Conservation (phyloP, 1,140 invertebrate genomes). For the Drosophila seguyi region DNA sequence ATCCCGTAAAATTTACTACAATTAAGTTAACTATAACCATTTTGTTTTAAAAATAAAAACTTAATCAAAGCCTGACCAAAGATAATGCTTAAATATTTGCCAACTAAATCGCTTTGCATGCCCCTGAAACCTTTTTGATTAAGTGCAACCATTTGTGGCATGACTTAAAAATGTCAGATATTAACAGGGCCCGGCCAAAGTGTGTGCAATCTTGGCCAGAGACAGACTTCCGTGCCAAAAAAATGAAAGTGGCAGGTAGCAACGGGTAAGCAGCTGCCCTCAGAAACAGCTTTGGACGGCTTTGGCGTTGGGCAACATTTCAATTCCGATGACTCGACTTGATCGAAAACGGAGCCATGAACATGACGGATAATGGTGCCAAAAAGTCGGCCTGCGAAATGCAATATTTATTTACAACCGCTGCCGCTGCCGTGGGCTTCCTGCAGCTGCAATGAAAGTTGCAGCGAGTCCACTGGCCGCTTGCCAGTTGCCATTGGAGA, state of each 20-base stretch:
- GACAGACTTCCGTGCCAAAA: slow-evolving; percentile 28
- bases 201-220: slow-evolving; percentile 1
- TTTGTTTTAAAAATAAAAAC: neutral
- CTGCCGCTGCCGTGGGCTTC: slow-evolving; percentile 16
- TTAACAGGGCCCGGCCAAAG: neutral
- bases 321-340: slow-evolving; percentile 44
- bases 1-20: neutral
- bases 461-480: neutral
- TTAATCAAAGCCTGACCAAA: neutral
- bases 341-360: slow-evolving; percentile 40
- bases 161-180: neutral
- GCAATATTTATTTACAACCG: slow-evolving; percentile 26
- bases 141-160: neutral
- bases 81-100: slow-evolving; percentile 3
- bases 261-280: slow-evolving; percentile 11
- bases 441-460: slow-evolving; percentile 60
- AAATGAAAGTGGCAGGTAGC: slow-evolving; percentile 36
- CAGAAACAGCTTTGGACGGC: slow-evolving; percentile 9
- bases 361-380: slow-evolving; percentile 34
- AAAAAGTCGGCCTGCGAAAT: slow-evolving; percentile 38
- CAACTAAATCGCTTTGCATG: neutral
- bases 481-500: slow-evolving; percentile 2
- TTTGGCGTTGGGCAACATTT: slow-evolving; percentile 29
- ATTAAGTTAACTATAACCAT: neutral
- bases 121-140: neutral